Conservation (phyloP, 2,888 invertebrate species). For the Matsumyia berberina region DNA sequence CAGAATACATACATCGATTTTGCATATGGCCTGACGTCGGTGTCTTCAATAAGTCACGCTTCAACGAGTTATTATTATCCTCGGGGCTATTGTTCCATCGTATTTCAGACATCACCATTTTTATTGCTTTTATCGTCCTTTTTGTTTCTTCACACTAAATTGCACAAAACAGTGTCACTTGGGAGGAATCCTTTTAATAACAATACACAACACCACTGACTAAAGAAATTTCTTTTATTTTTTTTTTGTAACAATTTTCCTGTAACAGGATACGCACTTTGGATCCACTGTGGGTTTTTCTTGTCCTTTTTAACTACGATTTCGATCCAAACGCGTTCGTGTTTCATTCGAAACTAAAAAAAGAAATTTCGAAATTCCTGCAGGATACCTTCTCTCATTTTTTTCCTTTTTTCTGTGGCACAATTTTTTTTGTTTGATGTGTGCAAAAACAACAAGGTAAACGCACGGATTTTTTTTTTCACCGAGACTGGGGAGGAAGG, state of each 20-base stretch:
- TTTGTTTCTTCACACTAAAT: conserved; percentile 43
- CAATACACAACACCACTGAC: conserved; percentile 5
- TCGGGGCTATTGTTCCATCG: conserved; percentile 83
- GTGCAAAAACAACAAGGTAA: conserved; percentile 68
- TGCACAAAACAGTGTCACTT: conserved; percentile 33
- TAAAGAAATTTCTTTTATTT: neutral
- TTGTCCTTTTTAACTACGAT: conserved; percentile 56
- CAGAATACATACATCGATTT: conserved; percentile 83
- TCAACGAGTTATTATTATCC: conserved; percentile 84
- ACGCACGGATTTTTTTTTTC: conserved; percentile 37
- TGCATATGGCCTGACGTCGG: conserved; percentile 81
- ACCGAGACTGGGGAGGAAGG: conserved; percentile 7
- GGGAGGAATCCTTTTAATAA: conserved; percentile 21
- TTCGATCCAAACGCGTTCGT: conserved; percentile 82
- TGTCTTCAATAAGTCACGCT: conserved; percentile 83
- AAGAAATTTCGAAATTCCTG: conserved; percentile 77
- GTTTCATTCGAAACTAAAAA: conserved; percentile 84
- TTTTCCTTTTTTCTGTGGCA: conserved; percentile 20
- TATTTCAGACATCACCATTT: conserved; percentile 85
- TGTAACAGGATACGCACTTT: conserved; percentile 47
- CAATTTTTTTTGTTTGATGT: conserved; percentile 31
- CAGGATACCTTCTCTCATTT: conserved; percentile 75
- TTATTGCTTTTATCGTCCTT: conserved; percentile 77
- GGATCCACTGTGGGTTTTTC: conserved; percentile 14
- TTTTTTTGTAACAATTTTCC: conserved; percentile 12